Evolutionary conservation across 2,888 invertebrate genomes (phyloP), one percentile per base, ranked within the genome.

Genomic region (Horisme vitalbata): DNA sequence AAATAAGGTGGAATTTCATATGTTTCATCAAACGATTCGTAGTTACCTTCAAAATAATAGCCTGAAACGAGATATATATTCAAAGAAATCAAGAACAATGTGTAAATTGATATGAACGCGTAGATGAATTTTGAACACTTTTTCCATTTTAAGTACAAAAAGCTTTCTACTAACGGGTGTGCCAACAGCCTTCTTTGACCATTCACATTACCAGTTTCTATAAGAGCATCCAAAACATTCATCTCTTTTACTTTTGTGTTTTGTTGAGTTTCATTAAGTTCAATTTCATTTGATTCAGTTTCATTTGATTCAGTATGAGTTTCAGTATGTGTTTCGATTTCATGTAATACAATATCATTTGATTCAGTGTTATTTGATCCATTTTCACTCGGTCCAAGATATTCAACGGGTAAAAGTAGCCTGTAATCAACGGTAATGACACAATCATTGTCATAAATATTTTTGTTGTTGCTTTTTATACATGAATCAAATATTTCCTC

Each of bases 141-240:
- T 41, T 83, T 86, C 92, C 92, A 92, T 72, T 92, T 92, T 1
- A 91, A 64, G 49, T 79, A 87, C 0, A 92, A 65, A 57, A 92
- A 92, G 51, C 91, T 91, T 64, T 92, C 91, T 1, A 91, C 77
- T 28, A 91, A 68, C 0, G 92, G 92, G 70, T 92, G 92, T 0
- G 91, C 82, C 0, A 92, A 70, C 1, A 92, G 62, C 21, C 72
- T 76, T 43, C 82, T 84, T 46, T 91, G 89, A 0, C 83, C 78
- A 39, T 83, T 77, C 64, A 89, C 76, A 36, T 90, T 90, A 0
- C 91, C 90, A 50, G 90, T 90, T 56, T 91, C 87, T 0, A 92
- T 58, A 0, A 92, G 61, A 0, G 91, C 89, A 59, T 91, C 89
- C 27, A 92, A 80, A 0, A 91, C 91, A 60, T 90, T 87, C 85